phyloP scores from a whole-genome alignment of 2,888 invertebrate species.

The Aricia artaxerxes region DNA sequence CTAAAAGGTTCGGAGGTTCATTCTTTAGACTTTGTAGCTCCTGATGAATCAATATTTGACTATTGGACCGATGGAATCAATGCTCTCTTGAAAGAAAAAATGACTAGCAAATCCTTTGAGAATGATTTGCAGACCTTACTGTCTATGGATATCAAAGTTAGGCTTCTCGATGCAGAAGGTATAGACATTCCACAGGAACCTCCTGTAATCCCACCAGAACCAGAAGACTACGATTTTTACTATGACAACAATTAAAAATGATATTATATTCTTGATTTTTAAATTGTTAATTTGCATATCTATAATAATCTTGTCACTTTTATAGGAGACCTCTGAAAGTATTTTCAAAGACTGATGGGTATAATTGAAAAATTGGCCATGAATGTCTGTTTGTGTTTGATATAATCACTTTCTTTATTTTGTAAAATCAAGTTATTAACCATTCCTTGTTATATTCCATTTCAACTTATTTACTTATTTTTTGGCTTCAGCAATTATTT shows the following conservation, averaged over 20 bases:
- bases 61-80: constrained; percentile 98
- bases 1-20: constrained; percentile 90
- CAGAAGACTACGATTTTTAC: constrained; percentile 94
- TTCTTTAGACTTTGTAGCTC: constrained; percentile 94
- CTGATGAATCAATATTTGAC: constrained; percentile 92
- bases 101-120: constrained; percentile 93
- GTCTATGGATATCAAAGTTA: constrained; percentile 97
- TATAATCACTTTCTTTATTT: neutral
- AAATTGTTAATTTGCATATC: neutral
- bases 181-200: constrained; percentile 96
- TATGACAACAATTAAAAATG: constrained; percentile 83
- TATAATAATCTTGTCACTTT: neutral
- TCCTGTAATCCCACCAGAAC: constrained; percentile 94
- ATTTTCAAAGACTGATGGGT: constrained; percentile 19
- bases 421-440: neutral
- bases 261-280: neutral
- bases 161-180: constrained; percentile 96
- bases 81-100: constrained; percentile 91
- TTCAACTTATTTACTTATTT: neutral
- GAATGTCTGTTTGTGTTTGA: neutral
- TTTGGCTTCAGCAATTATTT: neutral
- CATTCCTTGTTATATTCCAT: constrained; percentile 17
- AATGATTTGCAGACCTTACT: constrained; percentile 95
- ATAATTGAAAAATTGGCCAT: constrained; percentile 3
- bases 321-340: neutral